Evolutionary conservation across 2,888 invertebrate genomes (phyloP).

Genomic region (Endotricha flammealis): DNA sequence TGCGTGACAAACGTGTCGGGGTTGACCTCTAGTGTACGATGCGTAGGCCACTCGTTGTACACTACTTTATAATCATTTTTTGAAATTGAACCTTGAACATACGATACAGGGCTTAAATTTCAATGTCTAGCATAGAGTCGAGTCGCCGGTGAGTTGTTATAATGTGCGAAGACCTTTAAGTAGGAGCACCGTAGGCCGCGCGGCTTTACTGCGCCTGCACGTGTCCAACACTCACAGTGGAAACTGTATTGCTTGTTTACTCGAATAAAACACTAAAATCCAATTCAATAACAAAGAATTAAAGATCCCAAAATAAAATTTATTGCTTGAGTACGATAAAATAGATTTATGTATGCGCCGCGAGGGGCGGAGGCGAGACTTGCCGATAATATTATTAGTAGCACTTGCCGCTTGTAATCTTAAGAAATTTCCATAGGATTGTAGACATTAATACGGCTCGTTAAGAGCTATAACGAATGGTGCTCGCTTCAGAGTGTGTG

Average conservation of each 20-base stretch:
- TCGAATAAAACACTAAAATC: constrained; percentile 78
- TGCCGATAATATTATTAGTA: constrained; percentile 63
- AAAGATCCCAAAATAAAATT: constrained; percentile 79
- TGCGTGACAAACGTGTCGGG: too few relatives aligned
- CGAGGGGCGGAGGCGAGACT: constrained; percentile 31
- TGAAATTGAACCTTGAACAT: too few relatives aligned
- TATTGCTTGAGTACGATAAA: constrained; percentile 76
- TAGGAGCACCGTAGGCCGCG: constrained; percentile 47
- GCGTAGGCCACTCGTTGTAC: too few relatives aligned
- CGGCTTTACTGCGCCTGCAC: constrained; percentile 59
- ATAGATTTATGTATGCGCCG: constrained; percentile 74
- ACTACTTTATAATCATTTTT: too few relatives aligned
- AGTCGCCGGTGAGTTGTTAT: too few relatives aligned
- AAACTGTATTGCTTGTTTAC: constrained; percentile 76
- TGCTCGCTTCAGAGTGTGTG: not conserved
- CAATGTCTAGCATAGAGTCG: too few relatives aligned
- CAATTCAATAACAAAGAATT: constrained; percentile 79
- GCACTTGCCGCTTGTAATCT: constrained; percentile 50
- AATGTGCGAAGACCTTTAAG: too few relatives aligned
- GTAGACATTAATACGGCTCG: not conserved
- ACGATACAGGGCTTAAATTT: too few relatives aligned
- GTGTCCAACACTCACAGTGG: constrained; percentile 69
- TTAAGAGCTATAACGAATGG: not conserved
- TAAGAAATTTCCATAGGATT: not conserved
- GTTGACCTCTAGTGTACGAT: too few relatives aligned